Evolutionary conservation across 2,888 invertebrate species (phyloP), one percentile per base, ranked within the genome.

Genomic region (Cetonia aurata): DNA sequence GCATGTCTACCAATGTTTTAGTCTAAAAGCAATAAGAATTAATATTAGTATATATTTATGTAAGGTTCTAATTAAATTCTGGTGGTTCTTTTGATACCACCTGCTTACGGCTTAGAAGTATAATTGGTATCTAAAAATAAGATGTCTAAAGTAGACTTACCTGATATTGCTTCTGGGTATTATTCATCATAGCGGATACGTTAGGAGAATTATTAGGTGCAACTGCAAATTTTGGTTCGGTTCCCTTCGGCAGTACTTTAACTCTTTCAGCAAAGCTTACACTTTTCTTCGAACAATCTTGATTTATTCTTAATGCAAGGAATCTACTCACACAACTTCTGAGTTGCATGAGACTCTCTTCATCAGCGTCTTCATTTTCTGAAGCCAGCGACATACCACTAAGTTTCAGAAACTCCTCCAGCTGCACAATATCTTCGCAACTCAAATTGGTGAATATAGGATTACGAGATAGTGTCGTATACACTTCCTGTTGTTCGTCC

Each of bases 161-260:
- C 87, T 88, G 89, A 82, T 88, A 89, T 78, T 86, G 87, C 78
- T 87, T 87, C 78, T 88, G 88, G 9, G 62, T 15, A 50, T 62
- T 62, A 68, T 81, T 76, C 76, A 86, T 86, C 80, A 91, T 87
- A 69, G 88, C 87, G 57, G 92, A 91, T 75, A 92, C 90, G 83
- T 92, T 92, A 57, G 92, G 92, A 52, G 92, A 92, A 83, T 92
- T 92, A 73, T 92, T 92, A 71, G 92, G 92, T 72, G 92, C 91
- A 13, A 17, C 31, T 17, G 62, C 17, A 50, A 87, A 77, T 70
- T 79, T 80, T 15, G 78, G 69, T 37, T 88, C 84, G 74, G 87
- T 86, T 75, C 88, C 87, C 80, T 86, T 87, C 75, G 86, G 86
- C 82, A 86, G 87, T 76, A 84, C 84, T 80, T 83, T 87, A 77